Evolutionary conservation across 1,140 invertebrate species (phyloP).

Genomic region (Tetranychus urticae): DNA sequence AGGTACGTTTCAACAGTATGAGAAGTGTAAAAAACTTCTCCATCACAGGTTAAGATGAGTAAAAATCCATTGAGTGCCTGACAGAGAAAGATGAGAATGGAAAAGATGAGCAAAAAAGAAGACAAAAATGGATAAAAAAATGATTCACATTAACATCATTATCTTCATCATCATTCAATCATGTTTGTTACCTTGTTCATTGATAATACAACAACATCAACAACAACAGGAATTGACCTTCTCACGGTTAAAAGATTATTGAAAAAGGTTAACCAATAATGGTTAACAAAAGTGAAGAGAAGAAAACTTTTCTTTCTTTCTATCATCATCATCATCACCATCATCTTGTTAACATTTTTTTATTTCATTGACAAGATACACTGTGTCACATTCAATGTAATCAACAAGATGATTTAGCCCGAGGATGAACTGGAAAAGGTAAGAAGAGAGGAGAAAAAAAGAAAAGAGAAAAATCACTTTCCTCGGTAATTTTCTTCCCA

Average conservation of each 20-base stretch:
- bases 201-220: no score
- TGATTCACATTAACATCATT: background rate
- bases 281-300: no score
- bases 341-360: no score
- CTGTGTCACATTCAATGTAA: background rate
- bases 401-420: background rate
- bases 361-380: no score
- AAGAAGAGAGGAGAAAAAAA: background rate
- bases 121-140: background rate
- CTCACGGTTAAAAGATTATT: no score
- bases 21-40: constrained; percentile 96
- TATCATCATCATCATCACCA: no score
- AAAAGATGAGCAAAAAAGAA: background rate
- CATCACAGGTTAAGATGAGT: constrained; percentile 90
- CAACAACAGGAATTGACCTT: no score
- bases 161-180: background rate
- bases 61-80: constrained; percentile 97
- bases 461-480: background rate
- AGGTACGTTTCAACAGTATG: constrained; percentile 98
- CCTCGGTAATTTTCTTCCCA: background rate
- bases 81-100: constrained; percentile 19
- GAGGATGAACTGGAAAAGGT: no score
- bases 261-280: no score
- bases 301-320: no score
- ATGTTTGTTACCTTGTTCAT: no score